phyloP scores from a whole-genome alignment of 2,888 invertebrate species.

The Erebia epiphron region DNA sequence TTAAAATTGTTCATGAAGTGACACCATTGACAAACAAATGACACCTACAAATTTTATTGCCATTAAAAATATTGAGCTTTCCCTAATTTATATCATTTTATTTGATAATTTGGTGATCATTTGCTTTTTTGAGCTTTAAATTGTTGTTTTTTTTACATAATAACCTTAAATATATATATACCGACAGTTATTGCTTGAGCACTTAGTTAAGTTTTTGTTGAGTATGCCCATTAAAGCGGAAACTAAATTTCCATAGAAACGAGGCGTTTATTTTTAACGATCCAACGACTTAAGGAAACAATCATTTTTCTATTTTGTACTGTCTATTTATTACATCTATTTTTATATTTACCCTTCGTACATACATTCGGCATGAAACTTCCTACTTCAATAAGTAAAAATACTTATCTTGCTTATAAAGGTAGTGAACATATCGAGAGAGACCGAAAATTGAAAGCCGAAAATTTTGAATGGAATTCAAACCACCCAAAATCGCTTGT shows the following conservation, averaged over 20 bases:
- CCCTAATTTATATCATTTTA: too few relatives aligned
- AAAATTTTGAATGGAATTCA: slow-evolving; percentile 79
- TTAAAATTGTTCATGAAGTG: too few relatives aligned
- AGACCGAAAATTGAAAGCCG: slow-evolving; percentile 70
- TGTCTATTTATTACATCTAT: too few relatives aligned
- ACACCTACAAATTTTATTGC: too few relatives aligned
- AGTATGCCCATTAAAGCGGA: background rate
- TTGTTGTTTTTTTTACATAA: too few relatives aligned
- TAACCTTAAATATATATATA: too few relatives aligned
- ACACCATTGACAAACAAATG: too few relatives aligned
- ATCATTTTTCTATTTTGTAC: background rate
- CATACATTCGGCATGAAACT: slow-evolving; percentile 50
- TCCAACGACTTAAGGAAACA: background rate
- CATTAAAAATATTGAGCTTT: too few relatives aligned
- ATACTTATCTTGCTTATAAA: slow-evolving; percentile 71
- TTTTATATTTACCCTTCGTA: too few relatives aligned
- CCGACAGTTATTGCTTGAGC: background rate
- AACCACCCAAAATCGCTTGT: slow-evolving; percentile 74
- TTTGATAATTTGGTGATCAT: too few relatives aligned
- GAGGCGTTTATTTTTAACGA: background rate
- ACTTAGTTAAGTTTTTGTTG: background rate
- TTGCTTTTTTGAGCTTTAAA: too few relatives aligned
- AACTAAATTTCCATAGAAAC: slow-evolving; percentile 2
- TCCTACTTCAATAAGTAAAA: slow-evolving; percentile 67
- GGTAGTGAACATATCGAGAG: slow-evolving; percentile 63